phyloP scores from a whole-genome alignment of 2,797 vertebrate genomes.

The Phoeniculus purpureus region DNA sequence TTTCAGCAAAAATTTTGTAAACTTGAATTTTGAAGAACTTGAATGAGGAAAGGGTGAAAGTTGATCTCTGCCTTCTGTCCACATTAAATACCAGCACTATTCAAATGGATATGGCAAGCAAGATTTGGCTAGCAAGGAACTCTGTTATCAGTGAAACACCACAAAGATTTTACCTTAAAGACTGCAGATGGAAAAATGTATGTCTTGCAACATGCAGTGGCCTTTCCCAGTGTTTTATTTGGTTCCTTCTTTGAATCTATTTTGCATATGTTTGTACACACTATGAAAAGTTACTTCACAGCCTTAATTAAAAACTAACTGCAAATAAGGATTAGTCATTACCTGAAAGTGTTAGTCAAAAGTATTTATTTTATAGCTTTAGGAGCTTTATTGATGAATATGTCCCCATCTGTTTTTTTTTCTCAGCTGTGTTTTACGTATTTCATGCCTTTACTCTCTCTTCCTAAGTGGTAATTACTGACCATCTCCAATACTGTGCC shows the following conservation, averaged over 20 bases:
- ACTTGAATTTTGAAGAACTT: not conserved
- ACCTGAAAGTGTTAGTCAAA: not conserved
- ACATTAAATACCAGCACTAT: not conserved
- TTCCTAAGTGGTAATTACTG: not conserved
- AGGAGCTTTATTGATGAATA: not conserved
- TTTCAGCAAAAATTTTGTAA: not conserved
- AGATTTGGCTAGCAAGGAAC: not conserved
- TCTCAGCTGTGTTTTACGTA: not conserved
- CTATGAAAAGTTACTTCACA: not conserved
- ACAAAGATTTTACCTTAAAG: not conserved
- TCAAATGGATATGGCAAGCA: not conserved
- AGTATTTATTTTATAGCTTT: not conserved
- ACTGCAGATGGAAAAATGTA: not conserved
- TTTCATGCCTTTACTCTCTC: not conserved
- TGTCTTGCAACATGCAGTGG: accelerated
- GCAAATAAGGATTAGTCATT: not conserved
- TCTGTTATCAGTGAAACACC: not conserved
- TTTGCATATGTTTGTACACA: not conserved
- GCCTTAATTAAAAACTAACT: not conserved
- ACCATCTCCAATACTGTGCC: not conserved
- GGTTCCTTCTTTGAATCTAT: not conserved
- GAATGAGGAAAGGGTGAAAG: not conserved
- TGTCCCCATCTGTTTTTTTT: not conserved
- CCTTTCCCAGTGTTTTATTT: not conserved
- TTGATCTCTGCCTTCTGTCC: not conserved